Percentiles rank a stretch among this genome's conserved stretches.
phyloP scores from a whole-genome alignment of 1,140 invertebrate species.

The Hyposmocoma kahamanoa region DNA sequence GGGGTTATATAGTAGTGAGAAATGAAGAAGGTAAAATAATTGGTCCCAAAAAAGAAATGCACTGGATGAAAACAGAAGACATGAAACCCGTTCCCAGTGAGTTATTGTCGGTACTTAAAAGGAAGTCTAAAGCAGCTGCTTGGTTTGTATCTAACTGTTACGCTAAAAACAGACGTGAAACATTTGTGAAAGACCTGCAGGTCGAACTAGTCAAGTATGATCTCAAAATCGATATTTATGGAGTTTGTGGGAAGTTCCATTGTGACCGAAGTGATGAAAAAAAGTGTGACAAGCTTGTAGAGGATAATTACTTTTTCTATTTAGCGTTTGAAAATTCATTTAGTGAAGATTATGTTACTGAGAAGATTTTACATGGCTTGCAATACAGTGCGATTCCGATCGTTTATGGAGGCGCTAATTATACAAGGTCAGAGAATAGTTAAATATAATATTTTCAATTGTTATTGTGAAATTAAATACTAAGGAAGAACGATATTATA shows the following conservation, averaged over 20 bases:
- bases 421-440: too few relatives aligned
- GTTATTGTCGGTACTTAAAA: constrained; percentile 35
- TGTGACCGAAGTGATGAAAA: constrained; percentile 36
- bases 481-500: too few relatives aligned
- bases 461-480: too few relatives aligned
- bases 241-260: constrained; percentile 72
- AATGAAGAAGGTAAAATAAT: constrained; percentile 34
- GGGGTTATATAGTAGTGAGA: constrained; percentile 27
- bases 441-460: too few relatives aligned
- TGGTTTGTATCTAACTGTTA: constrained; percentile 77
- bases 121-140: constrained; percentile 63
- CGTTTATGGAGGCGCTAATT: constrained; percentile 53
- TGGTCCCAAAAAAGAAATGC: constrained; percentile 36
- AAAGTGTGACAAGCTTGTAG: constrained; percentile 56
- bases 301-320: constrained; percentile 78
- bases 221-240: constrained; percentile 78
- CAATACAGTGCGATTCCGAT: constrained; percentile 40
- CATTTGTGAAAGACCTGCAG: not conserved
- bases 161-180: not conserved
- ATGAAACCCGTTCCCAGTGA: constrained; percentile 9
- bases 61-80: constrained; percentile 29
- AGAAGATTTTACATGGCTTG: constrained; percentile 49
- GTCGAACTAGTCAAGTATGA: constrained; percentile 6
- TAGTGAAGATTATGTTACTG: constrained; percentile 78
- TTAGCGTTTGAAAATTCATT: constrained; percentile 81